Percentiles rank a stretch among this genome's conserved stretches.
These are phyloP conservation scores for Oenanthe melanoleuca DNA, from an alignment of 2,113 vertebrate genomes.

Conservation along the genomic window DNA sequence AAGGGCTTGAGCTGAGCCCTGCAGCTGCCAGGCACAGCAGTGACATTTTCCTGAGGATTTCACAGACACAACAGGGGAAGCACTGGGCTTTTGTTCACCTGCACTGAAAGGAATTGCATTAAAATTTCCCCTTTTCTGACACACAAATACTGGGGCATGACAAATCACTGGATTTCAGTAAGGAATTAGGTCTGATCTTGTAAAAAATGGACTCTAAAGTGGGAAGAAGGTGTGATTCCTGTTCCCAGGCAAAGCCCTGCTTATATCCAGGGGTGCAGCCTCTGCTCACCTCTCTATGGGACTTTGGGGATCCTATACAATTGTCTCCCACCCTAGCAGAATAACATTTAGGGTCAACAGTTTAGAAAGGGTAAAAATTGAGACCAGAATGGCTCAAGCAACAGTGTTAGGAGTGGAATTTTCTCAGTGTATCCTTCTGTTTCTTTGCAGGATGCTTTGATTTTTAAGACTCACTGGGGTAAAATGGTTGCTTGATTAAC, in stretches of 20 bases:
- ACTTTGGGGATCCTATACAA: fast-evolving
- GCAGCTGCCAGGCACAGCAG: neutral
- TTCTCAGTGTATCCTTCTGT: neutral
- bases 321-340: neutral
- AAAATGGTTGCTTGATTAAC: neutral
- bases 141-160: neutral
- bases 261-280: neutral
- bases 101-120: neutral
- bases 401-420: neutral
- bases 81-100: neutral
- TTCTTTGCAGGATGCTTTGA: neutral
- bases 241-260: neutral
- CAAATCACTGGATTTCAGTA: neutral
- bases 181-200: neutral
- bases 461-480: neutral
- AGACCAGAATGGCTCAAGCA: neutral
- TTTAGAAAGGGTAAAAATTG: neutral
- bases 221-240: neutral
- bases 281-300: fast-evolving
- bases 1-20: neutral
- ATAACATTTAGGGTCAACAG: neutral
- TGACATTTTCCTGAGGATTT: neutral
- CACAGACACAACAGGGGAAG: neutral
- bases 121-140: neutral
- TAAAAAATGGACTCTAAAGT: neutral